Conservation (phyloP, 1,140 invertebrate genomes). For the Heliconius eleuchia region DNA sequence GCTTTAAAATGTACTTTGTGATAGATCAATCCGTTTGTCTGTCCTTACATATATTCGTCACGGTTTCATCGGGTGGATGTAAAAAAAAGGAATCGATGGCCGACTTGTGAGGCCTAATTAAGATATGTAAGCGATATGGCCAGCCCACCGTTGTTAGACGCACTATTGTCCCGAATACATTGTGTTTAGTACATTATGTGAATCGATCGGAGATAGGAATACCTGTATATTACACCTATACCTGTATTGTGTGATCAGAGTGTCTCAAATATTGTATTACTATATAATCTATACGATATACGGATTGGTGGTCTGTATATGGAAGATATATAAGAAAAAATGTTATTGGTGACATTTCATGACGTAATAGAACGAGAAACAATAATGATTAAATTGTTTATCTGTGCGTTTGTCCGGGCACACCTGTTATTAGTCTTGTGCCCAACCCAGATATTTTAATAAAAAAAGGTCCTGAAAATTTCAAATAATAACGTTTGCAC, state of each 20-base stretch:
- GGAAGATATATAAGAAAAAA: too few relatives aligned
- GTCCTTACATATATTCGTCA: conserved; percentile 69
- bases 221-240: background rate
- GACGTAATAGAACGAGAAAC: too few relatives aligned
- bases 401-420: too few relatives aligned
- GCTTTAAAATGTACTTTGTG: conserved; percentile 33
- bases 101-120: conserved; percentile 74
- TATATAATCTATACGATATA: too few relatives aligned
- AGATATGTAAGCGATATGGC: conserved; percentile 72
- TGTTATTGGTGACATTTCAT: too few relatives aligned
- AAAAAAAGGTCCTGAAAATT: too few relatives aligned
- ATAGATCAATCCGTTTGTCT: conserved; percentile 35
- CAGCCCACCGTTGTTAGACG: conserved; percentile 45
- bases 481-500: too few relatives aligned
- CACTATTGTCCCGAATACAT: conserved; percentile 48
- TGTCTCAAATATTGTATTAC: background rate
- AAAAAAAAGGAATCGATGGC: conserved; percentile 58
- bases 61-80: conserved; percentile 59
- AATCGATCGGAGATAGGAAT: conserved; percentile 37
- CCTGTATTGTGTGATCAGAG: conserved; percentile 13
- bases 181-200: conserved; percentile 46
- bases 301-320: too few relatives aligned
- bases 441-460: too few relatives aligned
- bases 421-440: too few relatives aligned
- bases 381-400: too few relatives aligned